A percentile compares a stretch with the other conserved stretches of the same genome.
These are phyloP conservation scores for Apotomis capreana DNA, from an alignment of 2,888 invertebrate species.

Conservation along the genomic window DNA sequence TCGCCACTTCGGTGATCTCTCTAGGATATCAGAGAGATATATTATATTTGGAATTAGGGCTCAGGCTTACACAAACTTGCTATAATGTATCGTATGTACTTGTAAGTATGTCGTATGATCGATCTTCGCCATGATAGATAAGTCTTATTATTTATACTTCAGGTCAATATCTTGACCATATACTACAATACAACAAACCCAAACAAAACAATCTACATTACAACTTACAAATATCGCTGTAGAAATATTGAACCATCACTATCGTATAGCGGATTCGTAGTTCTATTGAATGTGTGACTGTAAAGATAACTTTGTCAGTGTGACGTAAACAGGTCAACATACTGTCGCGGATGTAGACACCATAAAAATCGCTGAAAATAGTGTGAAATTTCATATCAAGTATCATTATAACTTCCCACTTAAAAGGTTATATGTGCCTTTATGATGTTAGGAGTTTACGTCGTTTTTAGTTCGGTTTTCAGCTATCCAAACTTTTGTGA, in stretches of 20 bases:
- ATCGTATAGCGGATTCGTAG: neutral
- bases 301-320: neutral
- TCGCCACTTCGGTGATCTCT: too few relatives aligned
- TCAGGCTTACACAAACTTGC: too few relatives aligned
- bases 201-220: too few relatives aligned
- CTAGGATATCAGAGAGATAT: too few relatives aligned
- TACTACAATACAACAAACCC: too few relatives aligned
- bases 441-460: neutral
- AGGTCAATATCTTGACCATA: too few relatives aligned
- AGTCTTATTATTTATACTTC: neutral
- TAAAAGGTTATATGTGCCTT: neutral
- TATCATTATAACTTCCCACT: neutral
- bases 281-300: neutral
- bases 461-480: neutral
- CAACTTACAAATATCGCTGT: too few relatives aligned
- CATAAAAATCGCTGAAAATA: conserved; percentile 33
- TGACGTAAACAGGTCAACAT: conserved; percentile 17
- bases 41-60: too few relatives aligned
- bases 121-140: too few relatives aligned
- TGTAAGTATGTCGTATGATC: too few relatives aligned
- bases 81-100: too few relatives aligned
- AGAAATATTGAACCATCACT: too few relatives aligned
- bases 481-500: neutral
- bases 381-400: conserved; percentile 32
- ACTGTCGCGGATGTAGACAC: conserved; percentile 26